A percentile compares a stretch with the other conserved stretches of the same genome.
phyloP scores from a whole-genome alignment of 2,888 invertebrate species.

The Cheilosia urbana region DNA sequence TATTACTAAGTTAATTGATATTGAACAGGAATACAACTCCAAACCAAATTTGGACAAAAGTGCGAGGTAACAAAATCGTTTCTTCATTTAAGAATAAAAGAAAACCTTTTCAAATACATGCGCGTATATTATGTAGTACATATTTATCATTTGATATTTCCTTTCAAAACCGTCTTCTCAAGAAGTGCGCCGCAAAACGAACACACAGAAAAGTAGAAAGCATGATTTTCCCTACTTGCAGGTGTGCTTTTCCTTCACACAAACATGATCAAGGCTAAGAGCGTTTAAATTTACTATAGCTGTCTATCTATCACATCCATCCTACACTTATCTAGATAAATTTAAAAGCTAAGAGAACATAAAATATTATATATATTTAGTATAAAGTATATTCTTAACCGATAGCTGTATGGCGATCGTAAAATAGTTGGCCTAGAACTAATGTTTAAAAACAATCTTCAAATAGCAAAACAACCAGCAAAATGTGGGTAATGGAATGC shows the following conservation, averaged over 20 bases:
- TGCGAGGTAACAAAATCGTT: constrained; percentile 26
- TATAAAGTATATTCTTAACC: constrained; percentile 51
- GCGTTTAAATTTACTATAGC: not conserved
- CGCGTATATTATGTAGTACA: constrained; percentile 57
- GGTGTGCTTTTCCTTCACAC: constrained; percentile 42
- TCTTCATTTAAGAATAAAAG: constrained; percentile 15
- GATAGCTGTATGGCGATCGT: constrained; percentile 24
- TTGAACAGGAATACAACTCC: constrained; percentile 57
- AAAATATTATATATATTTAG: constrained; percentile 31
- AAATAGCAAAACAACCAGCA: constrained; percentile 28
- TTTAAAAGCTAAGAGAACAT: constrained; percentile 39
- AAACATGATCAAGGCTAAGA: constrained; percentile 18
- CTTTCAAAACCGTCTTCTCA: constrained; percentile 14
- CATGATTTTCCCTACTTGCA: constrained; percentile 39
- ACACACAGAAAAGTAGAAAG: constrained; percentile 10
- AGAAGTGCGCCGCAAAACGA: constrained; percentile 12
- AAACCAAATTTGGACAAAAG: constrained; percentile 40
- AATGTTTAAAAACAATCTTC: not conserved
- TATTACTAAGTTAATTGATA: constrained; percentile 66
- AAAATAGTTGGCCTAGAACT: constrained; percentile 47
- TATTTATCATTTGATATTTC: constrained; percentile 47
- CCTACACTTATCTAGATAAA: constrained; percentile 57
- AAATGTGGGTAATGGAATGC: constrained; percentile 12
- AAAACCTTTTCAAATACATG: constrained; percentile 18
- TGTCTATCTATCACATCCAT: constrained; percentile 54